phyloP scores from a whole-genome alignment of 1,140 invertebrate genomes.

The Xylocopa sonorina region DNA sequence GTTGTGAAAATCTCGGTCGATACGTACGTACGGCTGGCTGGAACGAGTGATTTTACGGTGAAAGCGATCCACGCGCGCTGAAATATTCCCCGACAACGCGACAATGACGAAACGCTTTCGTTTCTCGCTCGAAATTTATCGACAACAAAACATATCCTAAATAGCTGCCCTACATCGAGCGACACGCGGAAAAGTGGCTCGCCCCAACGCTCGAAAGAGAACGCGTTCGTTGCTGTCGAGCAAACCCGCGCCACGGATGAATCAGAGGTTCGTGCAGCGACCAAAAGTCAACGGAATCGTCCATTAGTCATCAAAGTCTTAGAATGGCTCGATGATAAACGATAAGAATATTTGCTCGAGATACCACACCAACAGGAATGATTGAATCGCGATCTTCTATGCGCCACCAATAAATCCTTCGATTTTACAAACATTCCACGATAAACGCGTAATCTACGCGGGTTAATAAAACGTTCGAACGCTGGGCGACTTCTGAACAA shows the following conservation, averaged over 20 bases:
- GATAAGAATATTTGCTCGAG: too few relatives aligned
- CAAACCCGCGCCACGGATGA: too few relatives aligned
- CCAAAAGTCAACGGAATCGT: too few relatives aligned
- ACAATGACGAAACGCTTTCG: constrained; percentile 42
- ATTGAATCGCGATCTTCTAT: too few relatives aligned
- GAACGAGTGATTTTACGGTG: constrained; percentile 61
- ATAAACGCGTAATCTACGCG: background rate
- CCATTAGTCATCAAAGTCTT: too few relatives aligned
- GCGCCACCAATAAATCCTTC: too few relatives aligned
- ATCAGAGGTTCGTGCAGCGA: too few relatives aligned
- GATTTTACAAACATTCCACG: too few relatives aligned
- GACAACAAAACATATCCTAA: background rate
- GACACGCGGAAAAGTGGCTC: background rate
- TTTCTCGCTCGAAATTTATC: constrained; percentile 38
- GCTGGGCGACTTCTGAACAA: background rate
- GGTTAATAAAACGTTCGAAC: too few relatives aligned
- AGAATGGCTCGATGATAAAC: too few relatives aligned
- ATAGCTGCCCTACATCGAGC: constrained; percentile 22
- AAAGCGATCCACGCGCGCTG: constrained; percentile 61
- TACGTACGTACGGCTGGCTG: constrained; percentile 53
- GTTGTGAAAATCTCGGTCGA: constrained; percentile 63
- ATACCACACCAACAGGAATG: too few relatives aligned
- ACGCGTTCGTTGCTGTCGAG: background rate
- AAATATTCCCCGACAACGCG: constrained; percentile 33
- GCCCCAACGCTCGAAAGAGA: constrained; percentile 19